These are phyloP conservation scores for Cossypha dichroa DNA, from an alignment of 2,797 vertebrate genomes.

Conservation along the genomic window DNA sequence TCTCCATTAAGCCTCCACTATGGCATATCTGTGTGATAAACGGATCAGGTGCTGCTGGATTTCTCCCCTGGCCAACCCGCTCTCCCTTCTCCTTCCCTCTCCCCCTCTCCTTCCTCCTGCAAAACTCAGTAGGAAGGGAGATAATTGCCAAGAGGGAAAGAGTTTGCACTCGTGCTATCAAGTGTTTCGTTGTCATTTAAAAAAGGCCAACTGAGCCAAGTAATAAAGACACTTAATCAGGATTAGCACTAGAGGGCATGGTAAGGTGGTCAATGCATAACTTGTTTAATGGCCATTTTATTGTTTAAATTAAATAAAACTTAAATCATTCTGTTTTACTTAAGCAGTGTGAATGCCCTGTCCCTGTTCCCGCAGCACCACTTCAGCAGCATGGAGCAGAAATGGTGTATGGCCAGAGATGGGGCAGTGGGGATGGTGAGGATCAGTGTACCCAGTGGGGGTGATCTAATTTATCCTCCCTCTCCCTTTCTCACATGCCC, in stretches of 20 bases:
- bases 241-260: slow-evolving; percentile 51
- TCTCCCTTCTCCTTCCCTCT: slow-evolving; percentile 1
- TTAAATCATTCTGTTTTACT: slow-evolving; percentile 47
- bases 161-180: neutral
- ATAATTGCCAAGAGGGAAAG: slow-evolving; percentile 51
- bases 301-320: slow-evolving; percentile 68
- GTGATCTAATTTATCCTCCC: neutral
- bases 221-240: slow-evolving; percentile 64
- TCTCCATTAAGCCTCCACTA: slow-evolving; percentile 83
- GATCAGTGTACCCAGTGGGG: fast-evolving
- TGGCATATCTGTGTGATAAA: slow-evolving; percentile 83
- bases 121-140: slow-evolving; percentile 41
- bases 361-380: neutral
- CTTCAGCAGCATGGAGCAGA: neutral
- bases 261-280: slow-evolving; percentile 59
- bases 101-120: slow-evolving; percentile 18
- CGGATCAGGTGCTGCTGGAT: slow-evolving; percentile 76
- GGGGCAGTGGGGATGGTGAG: neutral
- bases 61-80: slow-evolving; percentile 30
- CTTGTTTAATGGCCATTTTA: slow-evolving; percentile 59
- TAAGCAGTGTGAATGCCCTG: neutral
- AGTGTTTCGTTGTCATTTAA: slow-evolving; percentile 54
- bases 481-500: fast-evolving
- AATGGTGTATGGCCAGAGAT: neutral
- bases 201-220: slow-evolving; percentile 60